Percentiles rank a stretch among this genome's conserved stretches.
phyloP scores from a whole-genome alignment of 64 coral and sea anemone genomes.

The Montipora efflorescens region DNA sequence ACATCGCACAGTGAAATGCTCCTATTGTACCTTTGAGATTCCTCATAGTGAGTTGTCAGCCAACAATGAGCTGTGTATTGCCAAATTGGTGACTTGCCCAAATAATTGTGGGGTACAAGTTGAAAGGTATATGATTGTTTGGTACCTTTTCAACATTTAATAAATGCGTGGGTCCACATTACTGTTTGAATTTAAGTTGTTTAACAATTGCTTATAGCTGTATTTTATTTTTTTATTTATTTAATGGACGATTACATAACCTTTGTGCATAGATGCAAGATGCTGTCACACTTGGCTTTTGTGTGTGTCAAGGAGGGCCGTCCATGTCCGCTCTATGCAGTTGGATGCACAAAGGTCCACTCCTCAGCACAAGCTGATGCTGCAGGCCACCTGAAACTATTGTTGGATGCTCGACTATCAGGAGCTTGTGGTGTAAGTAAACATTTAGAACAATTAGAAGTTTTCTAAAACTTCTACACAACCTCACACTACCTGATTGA shows the following conservation, averaged over 20 bases:
- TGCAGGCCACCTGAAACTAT: background rate
- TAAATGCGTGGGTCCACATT: no score
- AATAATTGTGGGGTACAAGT: background rate
- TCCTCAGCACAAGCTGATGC: background rate
- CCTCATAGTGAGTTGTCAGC: background rate
- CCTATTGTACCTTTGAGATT: background rate
- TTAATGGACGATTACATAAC: background rate
- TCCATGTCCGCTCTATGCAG: background rate
- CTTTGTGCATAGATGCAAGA: background rate
- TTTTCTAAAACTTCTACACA: no score
- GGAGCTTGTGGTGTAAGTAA: slow-evolving; percentile 2
- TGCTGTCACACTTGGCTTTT: slow-evolving; percentile 1
- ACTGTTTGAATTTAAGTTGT: no score
- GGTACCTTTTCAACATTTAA: no score
- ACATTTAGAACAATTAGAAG: background rate
- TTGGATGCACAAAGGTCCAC: background rate
- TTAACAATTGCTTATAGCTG: background rate
- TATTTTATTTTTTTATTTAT: background rate
- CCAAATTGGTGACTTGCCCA: background rate
- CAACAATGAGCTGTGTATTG: background rate
- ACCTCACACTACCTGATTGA: no score
- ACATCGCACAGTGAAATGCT: background rate
- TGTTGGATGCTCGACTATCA: background rate
- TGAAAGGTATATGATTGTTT: background rate
- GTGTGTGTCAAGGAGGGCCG: background rate